Conservation (phyloP, 2,113 vertebrate genomes). For the Eubucco bourcierii region DNA sequence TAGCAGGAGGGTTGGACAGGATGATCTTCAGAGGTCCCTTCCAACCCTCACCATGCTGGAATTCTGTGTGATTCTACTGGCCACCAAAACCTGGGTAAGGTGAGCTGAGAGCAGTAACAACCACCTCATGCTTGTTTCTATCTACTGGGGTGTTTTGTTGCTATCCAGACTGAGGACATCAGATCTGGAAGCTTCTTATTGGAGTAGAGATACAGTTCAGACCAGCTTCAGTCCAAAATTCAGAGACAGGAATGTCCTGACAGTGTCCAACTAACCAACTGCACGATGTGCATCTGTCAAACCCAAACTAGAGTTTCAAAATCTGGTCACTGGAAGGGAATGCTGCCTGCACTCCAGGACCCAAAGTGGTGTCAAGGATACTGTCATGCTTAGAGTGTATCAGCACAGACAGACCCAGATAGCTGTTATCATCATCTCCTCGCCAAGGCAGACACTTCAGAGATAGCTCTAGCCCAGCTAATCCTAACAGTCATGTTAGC, state of each 20-base stretch:
- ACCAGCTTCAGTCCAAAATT: fast-evolving
- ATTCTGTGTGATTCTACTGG: no score
- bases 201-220: neutral
- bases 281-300: fast-evolving
- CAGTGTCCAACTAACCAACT: neutral
- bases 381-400: no score
- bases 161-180: neutral
- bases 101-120: fast-evolving
- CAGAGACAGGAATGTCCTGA: neutral
- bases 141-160: neutral
- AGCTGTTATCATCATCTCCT: neutral
- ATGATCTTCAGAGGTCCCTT: no score
- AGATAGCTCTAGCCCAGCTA: neutral
- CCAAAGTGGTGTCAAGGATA: neutral
- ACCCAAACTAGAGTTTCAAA: neutral
- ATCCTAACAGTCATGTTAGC: neutral
- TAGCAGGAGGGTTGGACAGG: no score
- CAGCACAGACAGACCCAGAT: neutral
- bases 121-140: neutral
- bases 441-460: neutral
- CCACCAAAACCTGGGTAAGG: neutral
- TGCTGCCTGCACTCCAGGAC: neutral
- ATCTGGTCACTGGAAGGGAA: neutral
- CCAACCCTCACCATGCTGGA: no score
- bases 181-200: neutral